phyloP scores from a whole-genome alignment of 53 echinoderm and acorn worm species.

The Patiria pectinifera region DNA sequence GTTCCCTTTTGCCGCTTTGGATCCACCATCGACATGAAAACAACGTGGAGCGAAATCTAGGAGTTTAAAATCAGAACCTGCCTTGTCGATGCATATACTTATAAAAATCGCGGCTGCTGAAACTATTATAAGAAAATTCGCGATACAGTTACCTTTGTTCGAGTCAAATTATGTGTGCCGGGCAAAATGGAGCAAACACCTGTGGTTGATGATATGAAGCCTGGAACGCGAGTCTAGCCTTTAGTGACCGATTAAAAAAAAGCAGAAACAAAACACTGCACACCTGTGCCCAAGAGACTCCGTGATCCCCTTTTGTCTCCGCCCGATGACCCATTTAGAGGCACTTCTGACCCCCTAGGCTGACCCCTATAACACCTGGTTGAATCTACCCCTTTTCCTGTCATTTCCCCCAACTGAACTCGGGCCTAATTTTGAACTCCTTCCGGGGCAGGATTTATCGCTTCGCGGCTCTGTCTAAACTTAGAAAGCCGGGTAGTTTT shows the following conservation, averaged over 20 bases:
- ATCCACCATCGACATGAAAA: too few relatives aligned
- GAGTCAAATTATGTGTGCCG: background rate
- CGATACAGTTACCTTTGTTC: background rate
- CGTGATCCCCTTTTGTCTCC: slow-evolving; percentile 29
- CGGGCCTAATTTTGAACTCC: background rate
- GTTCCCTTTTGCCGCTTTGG: too few relatives aligned
- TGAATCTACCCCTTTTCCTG: slow-evolving; percentile 34
- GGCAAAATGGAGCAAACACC: slow-evolving; percentile 1
- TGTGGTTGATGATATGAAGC: background rate
- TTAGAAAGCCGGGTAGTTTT: background rate
- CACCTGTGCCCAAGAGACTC: slow-evolving; percentile 31
- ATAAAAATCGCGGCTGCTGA: background rate
- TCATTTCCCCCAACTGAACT: background rate
- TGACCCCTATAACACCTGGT: slow-evolving; percentile 54
- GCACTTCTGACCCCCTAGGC: slow-evolving; percentile 12
- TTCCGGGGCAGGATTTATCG: slow-evolving; percentile 28
- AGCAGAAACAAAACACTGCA: slow-evolving; percentile 23
- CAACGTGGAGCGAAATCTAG: background rate
- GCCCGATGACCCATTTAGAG: slow-evolving; percentile 42
- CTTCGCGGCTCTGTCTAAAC: background rate
- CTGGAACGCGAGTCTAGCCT: background rate
- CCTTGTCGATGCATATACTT: background rate
- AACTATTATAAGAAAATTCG: background rate
- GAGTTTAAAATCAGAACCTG: background rate
- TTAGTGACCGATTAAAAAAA: background rate